phyloP scores from a whole-genome alignment of 2,888 invertebrate genomes.

The Pseudococcus longispinus region DNA sequence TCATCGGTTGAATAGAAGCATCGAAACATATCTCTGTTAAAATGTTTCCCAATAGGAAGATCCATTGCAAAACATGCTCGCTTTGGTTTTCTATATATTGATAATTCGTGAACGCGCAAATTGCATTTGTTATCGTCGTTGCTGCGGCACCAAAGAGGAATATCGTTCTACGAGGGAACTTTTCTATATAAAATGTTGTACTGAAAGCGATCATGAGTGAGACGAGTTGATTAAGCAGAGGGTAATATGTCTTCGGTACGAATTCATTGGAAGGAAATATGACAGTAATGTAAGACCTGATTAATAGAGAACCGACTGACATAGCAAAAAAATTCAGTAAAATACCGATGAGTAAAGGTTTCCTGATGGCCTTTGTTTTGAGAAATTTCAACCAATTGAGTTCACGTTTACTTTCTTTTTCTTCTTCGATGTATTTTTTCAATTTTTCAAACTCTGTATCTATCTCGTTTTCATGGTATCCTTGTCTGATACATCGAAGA shows the following conservation, averaged over 20 bases:
- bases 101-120: background rate
- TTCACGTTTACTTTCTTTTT: background rate
- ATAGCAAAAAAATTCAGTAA: background rate
- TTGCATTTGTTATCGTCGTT: background rate
- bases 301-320: background rate
- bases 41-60: background rate
- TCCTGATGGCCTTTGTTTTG: background rate
- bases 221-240: background rate
- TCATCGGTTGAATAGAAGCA: conserved; percentile 6
- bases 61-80: background rate
- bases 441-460: background rate
- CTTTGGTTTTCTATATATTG: background rate
- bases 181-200: background rate
- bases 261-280: background rate
- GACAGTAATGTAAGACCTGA: background rate
- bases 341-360: background rate
- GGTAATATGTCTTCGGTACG: conserved; percentile 20
- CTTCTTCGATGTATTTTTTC: background rate
- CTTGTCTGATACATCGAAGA: background rate
- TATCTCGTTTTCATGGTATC: background rate
- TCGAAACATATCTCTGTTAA: background rate
- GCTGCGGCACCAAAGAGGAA: background rate
- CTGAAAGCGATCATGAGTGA: background rate
- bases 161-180: conserved; percentile 21
- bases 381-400: conserved; percentile 10